Base-by-base conservation (phyloP, 2,888 invertebrate species). In the Ferrisia virgata region DNA sequence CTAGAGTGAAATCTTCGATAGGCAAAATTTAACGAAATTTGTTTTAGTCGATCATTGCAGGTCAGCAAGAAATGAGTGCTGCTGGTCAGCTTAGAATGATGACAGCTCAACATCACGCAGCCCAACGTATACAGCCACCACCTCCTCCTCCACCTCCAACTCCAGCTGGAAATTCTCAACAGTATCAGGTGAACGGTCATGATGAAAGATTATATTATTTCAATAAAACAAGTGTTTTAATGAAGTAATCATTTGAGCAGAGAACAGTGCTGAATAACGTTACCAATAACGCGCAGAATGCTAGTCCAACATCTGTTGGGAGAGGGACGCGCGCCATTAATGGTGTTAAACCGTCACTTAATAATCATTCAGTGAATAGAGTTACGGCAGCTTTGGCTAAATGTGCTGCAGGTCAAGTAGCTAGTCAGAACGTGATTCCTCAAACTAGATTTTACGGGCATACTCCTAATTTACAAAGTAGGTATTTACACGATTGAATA, bases 381-480 rank as follows among this genome's bases (percentile, higher is more conserved):
- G 87, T 87, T 11, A 87, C 87, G 15, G 87, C 87, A 8, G 87
- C 87, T 9, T 86, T 87, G 28, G 87, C 87, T 2, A 87, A 87
- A 84, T 87, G 87, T 81, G 87, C 87, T 8, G 87, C 87, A 9
- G 87, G 87, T 58, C 87, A 88, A 33, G 87, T 90, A 86, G 90
- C 92, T 85, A 88, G 92, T 87, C 90, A 92, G 78, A 86, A 86
- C 25, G 88, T 89, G 86, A 92, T 89, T 86, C 92, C 93, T 0
- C 91, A 93, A 15, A 92, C 93, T 15, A 95, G 95, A 87, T 96
- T 95, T 89, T 96, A 95, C 89, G 96, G 97, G 0, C 97, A 98
- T 90, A 97, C 97, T 89, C 96, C 96, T 13, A 95, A 95, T 88
- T 90, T 96, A 78, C 96, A 95, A 90, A 88, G 92, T 92, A 87